A percentile compares a stretch with the other conserved stretches of the same genome.
phyloP scores from a whole-genome alignment of 1,140 invertebrate genomes.

The Lysiphlebus fabarum region DNA sequence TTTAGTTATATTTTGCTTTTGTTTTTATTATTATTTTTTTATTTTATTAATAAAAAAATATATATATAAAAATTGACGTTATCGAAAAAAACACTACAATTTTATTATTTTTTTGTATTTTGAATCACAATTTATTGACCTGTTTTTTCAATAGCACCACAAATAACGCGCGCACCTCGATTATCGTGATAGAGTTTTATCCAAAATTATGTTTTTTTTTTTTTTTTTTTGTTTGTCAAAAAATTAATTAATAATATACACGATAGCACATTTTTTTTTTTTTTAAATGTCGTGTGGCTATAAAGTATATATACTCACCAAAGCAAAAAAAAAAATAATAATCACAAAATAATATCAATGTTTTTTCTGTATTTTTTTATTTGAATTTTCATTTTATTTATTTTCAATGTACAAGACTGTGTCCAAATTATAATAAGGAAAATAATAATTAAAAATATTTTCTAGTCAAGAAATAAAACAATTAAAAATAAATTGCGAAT shows the following conservation, averaged over 20 bases:
- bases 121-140: conserved; percentile 43
- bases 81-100: conserved; percentile 33
- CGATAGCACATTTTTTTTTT: conserved; percentile 44
- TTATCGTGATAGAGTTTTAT: conserved; percentile 28
- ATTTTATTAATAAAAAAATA: conserved; percentile 18
- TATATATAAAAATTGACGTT: conserved; percentile 24
- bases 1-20: conserved; percentile 17
- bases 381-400: background rate
- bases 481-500: too few species aligned
- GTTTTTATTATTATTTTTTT: conserved; percentile 17
- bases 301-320: conserved; percentile 40
- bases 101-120: conserved; percentile 54
- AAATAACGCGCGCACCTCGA: conserved; percentile 39
- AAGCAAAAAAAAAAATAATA: conserved; percentile 28
- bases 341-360: conserved; percentile 21
- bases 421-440: too few species aligned
- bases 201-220: conserved; percentile 27
- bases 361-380: conserved; percentile 21
- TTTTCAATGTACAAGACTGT: too few species aligned
- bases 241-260: conserved; percentile 31
- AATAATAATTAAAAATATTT: too few species aligned
- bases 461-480: too few species aligned
- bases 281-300: conserved; percentile 55
- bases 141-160: conserved; percentile 53
- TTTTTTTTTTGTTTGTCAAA: background rate